Percentiles rank a stretch among this genome's conserved stretches.
Evolutionary conservation across 2,797 vertebrate genomes (phyloP).

Genomic region (Podarcis siculus): DNA sequence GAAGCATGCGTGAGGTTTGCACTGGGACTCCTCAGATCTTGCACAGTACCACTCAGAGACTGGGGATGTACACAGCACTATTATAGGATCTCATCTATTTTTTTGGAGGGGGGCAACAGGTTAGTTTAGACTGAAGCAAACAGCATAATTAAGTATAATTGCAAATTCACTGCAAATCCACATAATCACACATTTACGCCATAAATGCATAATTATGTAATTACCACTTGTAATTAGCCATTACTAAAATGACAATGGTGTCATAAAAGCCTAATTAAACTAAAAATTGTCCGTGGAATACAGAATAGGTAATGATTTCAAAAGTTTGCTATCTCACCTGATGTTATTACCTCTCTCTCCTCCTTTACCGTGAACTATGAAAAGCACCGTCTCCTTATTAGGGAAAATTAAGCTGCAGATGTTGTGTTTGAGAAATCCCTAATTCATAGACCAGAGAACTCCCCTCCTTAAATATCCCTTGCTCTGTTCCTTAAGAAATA

Average conservation of each 20-base stretch:
- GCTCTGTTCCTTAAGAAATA: background rate
- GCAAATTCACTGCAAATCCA: conserved; percentile 72
- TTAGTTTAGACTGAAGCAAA: conserved; percentile 72
- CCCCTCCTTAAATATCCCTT: background rate
- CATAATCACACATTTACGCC: conserved; percentile 74
- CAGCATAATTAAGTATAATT: conserved; percentile 77
- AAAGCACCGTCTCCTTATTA: conserved; percentile 3
- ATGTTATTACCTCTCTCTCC: conserved; percentile 19
- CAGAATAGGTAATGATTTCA: conserved; percentile 37
- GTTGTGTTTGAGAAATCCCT: conserved; percentile 48
- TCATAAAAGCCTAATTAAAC: conserved; percentile 65
- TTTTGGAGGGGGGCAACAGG: conserved; percentile 44
- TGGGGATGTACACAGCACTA: background rate
- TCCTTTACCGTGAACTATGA: conserved; percentile 48
- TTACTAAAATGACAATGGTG: conserved; percentile 60
- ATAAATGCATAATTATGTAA: conserved; percentile 74
- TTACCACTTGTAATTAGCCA: conserved; percentile 72
- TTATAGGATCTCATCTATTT: conserved; percentile 65
- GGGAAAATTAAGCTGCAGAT: conserved; percentile 29
- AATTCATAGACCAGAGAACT: background rate
- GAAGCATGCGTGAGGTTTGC: too few species aligned
- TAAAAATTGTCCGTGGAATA: conserved; percentile 54
- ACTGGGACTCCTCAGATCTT: too few species aligned
- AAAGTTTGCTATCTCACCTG: conserved; percentile 46
- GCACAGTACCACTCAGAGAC: too few species aligned